phyloP scores from a whole-genome alignment of 2,113 vertebrate species.

The Lipotes vexillifer region DNA sequence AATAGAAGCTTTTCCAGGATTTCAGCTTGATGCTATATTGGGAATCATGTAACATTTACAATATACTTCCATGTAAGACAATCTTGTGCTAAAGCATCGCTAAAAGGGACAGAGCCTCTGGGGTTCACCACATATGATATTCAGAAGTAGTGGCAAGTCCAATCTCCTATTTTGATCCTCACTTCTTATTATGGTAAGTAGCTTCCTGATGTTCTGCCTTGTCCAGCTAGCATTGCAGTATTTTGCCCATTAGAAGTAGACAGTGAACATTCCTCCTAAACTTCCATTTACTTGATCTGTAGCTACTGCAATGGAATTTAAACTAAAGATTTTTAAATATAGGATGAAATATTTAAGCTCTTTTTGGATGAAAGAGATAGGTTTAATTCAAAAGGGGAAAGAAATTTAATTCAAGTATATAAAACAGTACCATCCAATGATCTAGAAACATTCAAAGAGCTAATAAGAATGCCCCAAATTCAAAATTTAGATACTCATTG shows the following conservation, averaged over 20 bases:
- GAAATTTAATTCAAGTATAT: background rate
- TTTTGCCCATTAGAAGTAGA: background rate
- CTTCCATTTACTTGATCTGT: conserved; percentile 27
- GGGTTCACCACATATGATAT: background rate
- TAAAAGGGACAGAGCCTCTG: background rate
- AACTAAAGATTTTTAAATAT: background rate
- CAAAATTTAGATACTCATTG: background rate
- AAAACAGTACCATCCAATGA: background rate
- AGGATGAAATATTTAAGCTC: background rate
- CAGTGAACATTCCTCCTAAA: background rate
- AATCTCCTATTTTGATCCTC: conserved; percentile 17
- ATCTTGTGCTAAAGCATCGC: background rate
- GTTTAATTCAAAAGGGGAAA: background rate
- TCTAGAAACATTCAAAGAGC: background rate
- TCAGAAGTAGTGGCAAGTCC: background rate
- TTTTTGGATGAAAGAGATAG: background rate
- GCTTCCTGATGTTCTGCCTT: background rate
- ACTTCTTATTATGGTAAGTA: background rate
- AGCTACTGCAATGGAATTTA: conserved; percentile 20
- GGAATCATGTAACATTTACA: conserved; percentile 58
- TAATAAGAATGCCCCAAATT: background rate
- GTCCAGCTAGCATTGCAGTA: background rate
- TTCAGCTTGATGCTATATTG: conserved; percentile 46
- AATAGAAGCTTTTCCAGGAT: conserved; percentile 57
- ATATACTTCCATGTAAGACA: background rate